Conservation (phyloP, 2,888 invertebrate genomes). For the Halocaridina rubra region DNA sequence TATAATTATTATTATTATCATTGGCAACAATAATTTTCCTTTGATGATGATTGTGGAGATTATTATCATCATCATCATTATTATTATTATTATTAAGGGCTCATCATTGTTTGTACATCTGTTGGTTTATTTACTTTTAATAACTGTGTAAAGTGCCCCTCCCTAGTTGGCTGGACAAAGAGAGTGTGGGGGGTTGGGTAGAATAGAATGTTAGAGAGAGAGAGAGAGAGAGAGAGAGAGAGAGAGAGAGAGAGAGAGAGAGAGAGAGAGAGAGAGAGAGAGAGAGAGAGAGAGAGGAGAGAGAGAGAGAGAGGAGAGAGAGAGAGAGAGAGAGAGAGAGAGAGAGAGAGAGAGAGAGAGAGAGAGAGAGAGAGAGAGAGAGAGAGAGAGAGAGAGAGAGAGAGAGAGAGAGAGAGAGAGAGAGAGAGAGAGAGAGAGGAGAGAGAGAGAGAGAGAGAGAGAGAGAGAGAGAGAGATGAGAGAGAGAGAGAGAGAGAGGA, state of each 20-base stretch:
- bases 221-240: not conserved
- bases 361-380: not conserved
- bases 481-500: no score
- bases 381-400: conserved; percentile 9
- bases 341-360: not conserved
- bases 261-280: not conserved
- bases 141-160: no score
- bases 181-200: no score
- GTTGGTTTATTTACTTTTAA: no score
- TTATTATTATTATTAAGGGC: no score
- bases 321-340: not conserved
- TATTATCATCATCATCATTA: no score
- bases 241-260: not conserved
- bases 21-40: no score
- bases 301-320: not conserved
- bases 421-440: conserved; percentile 19
- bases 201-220: no score
- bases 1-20: no score
- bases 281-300: not conserved
- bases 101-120: no score
- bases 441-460: not conserved
- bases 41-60: no score
- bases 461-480: not conserved
- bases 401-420: conserved; percentile 28
- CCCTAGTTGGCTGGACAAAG: no score